Base-by-base conservation (phyloP, 2,797 vertebrate species). In the Bovichtus diacanthus region DNA sequence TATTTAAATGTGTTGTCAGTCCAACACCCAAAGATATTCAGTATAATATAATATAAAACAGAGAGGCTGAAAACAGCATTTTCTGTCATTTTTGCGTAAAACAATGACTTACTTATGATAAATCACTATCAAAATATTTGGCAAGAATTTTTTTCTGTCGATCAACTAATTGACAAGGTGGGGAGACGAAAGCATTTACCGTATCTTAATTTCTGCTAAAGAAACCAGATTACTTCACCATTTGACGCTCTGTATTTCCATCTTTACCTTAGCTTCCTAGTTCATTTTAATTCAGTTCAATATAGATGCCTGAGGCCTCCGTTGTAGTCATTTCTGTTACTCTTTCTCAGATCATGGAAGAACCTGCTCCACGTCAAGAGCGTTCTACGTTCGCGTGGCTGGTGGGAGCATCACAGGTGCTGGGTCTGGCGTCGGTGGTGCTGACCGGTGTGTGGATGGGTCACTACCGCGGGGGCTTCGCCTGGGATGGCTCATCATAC, bases 401-500 rank as follows among this genome's bases (percentile, higher is more conserved):
- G 81, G 90, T 94, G 51, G 92, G 67, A 10, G 76, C 46, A 2
- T 92, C 92, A 0, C 93, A 94, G 79, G 54, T 95, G 43, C 82
- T 97, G 82, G 97, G 97, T 10, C 88, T 98, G 85, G 78, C 89
- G 0, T 84, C 94, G 0, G 92, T 98, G 71, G 93, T 93, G 41
- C 12, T 93, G 83, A 95, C 94, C 0, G 96, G 96, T 0, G 95
- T 96, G 18, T 98, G 97, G 97, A 94, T 98, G 78, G 96, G 97
- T 25, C 92, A 94, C 4, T 97, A 94, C 84, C 90, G 80, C 11
- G 96, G 96, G 0, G 97, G 97, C 3, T 96, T 96, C 9, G 95
- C 93, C 55, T 98, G 97, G 97, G 91, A 96, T n/a, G 85, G 95
- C 46, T 86, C 90, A 0, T 12, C 81, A 0, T 93, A 92, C 34